Conservation (phyloP, 2,888 invertebrate genomes). For the Tetragonisca angustula region DNA sequence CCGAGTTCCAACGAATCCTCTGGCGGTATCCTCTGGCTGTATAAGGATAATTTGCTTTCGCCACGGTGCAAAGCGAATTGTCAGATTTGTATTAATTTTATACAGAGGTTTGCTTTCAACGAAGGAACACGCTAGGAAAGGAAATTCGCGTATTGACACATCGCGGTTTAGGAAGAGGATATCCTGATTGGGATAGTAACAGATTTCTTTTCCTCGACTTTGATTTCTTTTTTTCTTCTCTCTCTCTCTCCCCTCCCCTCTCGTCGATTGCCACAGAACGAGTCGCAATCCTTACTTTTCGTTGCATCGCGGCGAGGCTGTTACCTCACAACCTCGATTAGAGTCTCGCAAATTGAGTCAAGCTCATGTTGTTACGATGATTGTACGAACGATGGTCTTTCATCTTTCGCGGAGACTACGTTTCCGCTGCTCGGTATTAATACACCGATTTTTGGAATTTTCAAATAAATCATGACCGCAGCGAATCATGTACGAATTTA, state of each 20-base stretch:
- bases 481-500: no score
- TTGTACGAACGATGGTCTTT: background rate
- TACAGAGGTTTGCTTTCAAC: background rate
- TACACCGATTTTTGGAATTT: no score
- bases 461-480: no score
- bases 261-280: conserved; percentile 18
- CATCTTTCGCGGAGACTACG: background rate
- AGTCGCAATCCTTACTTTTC: conserved; percentile 15
- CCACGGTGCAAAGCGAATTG: background rate
- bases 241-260: background rate
- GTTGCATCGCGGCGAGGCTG: conserved; percentile 9
- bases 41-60: background rate
- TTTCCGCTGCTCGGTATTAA: background rate
- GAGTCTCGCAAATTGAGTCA: background rate
- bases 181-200: conserved; percentile 1
- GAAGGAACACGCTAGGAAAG: background rate
- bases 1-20: background rate
- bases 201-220: conserved; percentile 18
- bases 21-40: background rate
- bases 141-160: background rate
- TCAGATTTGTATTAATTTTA: background rate
- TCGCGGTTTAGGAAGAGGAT: conserved; percentile 4
- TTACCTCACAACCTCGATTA: conserved; percentile 3
- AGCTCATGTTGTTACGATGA: background rate
- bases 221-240: background rate